A percentile compares a stretch with the other conserved stretches of the same genome.
These are phyloP conservation scores for Marmota monax DNA, from an alignment of 2,113 vertebrate genomes.

Conservation along the genomic window DNA sequence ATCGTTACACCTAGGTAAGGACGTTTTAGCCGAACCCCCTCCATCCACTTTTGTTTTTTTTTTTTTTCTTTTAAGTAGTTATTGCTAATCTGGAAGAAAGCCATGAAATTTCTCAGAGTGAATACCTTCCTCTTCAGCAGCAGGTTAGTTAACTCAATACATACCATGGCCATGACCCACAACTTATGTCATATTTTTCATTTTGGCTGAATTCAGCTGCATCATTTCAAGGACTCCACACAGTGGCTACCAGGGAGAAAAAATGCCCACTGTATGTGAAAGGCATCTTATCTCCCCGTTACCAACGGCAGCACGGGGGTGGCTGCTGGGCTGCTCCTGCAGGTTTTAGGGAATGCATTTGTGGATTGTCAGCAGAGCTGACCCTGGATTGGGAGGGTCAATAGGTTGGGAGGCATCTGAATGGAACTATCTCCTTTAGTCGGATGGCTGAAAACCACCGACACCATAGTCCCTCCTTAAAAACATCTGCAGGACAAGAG, in stretches of 20 bases:
- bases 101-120: not conserved
- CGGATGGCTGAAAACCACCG: not conserved
- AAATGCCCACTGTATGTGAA: not conserved
- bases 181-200: not conserved
- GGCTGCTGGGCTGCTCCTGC: not conserved
- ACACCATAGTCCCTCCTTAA: not conserved
- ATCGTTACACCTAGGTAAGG: not conserved
- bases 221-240: not conserved
- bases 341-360: not conserved
- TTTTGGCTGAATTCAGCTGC: not conserved
- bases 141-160: not conserved
- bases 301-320: not conserved
- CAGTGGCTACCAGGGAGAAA: not conserved
- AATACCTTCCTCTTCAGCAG: not conserved
- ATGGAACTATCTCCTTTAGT: not conserved
- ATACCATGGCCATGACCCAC: not conserved
- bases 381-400: not conserved
- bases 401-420: not conserved
- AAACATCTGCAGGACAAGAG: not conserved
- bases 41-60: too few species aligned
- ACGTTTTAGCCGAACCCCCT: not conserved
- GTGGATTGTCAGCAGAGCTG: not conserved
- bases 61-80: not conserved
- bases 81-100: not conserved
- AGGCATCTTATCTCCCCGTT: not conserved